These are phyloP conservation scores for Tenthredo distinguenda DNA, from an alignment of 2,888 invertebrate species.

Conservation along the genomic window DNA sequence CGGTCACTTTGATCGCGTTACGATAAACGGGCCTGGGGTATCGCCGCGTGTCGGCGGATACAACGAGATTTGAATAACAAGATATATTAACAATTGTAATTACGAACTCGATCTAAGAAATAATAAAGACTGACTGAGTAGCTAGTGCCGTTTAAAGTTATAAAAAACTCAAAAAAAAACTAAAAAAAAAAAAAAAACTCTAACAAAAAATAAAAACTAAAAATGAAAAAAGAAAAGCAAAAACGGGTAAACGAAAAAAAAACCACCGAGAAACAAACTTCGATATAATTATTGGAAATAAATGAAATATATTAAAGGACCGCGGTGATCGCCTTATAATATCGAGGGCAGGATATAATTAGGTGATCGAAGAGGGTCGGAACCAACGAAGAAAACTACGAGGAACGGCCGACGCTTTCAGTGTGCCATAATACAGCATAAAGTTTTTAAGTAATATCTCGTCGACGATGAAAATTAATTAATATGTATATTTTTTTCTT, in stretches of 20 bases:
- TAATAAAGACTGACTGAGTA: constrained; percentile 71
- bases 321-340: neutral
- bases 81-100: constrained; percentile 45
- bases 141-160: constrained; percentile 68
- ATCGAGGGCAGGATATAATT: constrained; percentile 31
- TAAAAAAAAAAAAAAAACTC: neutral
- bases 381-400: constrained; percentile 41
- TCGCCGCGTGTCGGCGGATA: neutral
- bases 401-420: constrained; percentile 75
- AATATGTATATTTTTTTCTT: neutral
- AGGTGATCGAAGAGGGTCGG: constrained; percentile 48
- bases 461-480: neutral
- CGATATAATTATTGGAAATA: neutral
- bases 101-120: constrained; percentile 54
- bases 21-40: constrained; percentile 16
- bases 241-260: neutral
- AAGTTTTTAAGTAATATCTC: constrained; percentile 3
- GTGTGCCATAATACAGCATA: constrained; percentile 69
- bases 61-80: constrained; percentile 42
- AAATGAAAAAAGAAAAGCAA: constrained; percentile 54
- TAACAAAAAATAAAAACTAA: neutral
- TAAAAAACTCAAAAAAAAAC: constrained; percentile 39
- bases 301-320: neutral
- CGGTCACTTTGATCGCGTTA: neutral
- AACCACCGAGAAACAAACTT: neutral